Base-by-base conservation (phyloP, 2,113 vertebrate species). In the Plecturocebus donacophilus region DNA sequence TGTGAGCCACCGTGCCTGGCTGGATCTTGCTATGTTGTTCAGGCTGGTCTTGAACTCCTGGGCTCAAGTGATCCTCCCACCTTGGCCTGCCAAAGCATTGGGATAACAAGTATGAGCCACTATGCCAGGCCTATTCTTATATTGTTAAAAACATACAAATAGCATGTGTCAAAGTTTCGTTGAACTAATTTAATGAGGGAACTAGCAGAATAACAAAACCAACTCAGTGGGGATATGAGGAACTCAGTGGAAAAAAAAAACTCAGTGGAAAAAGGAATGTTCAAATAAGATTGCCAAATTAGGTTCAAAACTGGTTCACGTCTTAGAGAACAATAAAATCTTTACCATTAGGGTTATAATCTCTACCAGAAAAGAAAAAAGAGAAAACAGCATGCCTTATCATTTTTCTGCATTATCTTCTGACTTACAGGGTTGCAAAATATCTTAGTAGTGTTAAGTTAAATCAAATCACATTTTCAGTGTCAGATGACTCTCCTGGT, bases 391-490 rank as follows among this genome's bases (percentile, higher is more conserved):
- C 14, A 21, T 77, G 45, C 27, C 10, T 86, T 90, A 42, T 38
- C 47, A 8, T 86, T 84, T 93, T 84, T 45, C 71, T 87, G 1
- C 30, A 40, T 90, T 97, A 61, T 68, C 61, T 35, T 84, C 27
- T 92, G 85, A 93, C 77, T 81, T 84, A 87, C 38, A 84, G 92
- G 32, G 20, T 56, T 86, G n/a, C 94, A 88, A 97, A 93, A 82
- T 96, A 45, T 91, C 73, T 80, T 92, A 66, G 56, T 96, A 80
- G 47, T 82, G 71, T 96, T 89, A 76, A 76, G 54, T 87, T 93
- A 92, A 92, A 45, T 92, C 49, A 90, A 77, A 25, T 94, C 94
- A 90, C 47, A 47, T 76, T 91, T 94, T 47, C 77, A 79, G 81
- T 92, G 71, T 75, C 61, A 88, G 90, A 94, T 86, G 25, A 76